Conservation (phyloP, 1,140 invertebrate genomes). For the Leptinotarsa defecta region DNA sequence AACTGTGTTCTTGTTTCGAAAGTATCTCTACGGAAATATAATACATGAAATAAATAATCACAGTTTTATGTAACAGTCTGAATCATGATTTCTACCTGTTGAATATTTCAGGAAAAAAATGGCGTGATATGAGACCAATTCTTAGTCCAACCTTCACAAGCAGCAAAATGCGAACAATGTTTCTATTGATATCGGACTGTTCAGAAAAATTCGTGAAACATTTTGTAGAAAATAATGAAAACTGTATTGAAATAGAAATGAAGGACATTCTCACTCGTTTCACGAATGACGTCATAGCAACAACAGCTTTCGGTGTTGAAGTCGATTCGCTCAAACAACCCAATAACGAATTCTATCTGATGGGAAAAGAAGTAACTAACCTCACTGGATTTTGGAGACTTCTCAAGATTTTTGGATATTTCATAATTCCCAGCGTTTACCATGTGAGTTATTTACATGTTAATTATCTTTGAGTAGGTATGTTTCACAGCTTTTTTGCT, state of each 20-base stretch:
- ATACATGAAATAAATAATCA: no score
- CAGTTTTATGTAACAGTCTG: no score
- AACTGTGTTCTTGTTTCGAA: no score
- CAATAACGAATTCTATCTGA: conserved; percentile 59
- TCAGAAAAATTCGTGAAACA: conserved; percentile 46
- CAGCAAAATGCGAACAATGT: conserved; percentile 54
- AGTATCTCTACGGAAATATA: no score
- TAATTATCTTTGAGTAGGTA: no score
- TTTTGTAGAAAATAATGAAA: conserved; percentile 38
- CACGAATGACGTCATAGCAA: conserved; percentile 64
- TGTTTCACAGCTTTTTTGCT: no score
- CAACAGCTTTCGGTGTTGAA: conserved; percentile 61
- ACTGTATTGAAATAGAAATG: conserved; percentile 39
- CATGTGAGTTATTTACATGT: no score
- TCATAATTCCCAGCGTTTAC: no score
- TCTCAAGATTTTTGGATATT: no score
- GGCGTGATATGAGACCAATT: conserved; percentile 53
- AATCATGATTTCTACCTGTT: no score
- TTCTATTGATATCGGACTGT: conserved; percentile 46
- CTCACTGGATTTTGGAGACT: conserved; percentile 44
- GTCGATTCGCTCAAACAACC: conserved; percentile 60
- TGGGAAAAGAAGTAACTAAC: conserved; percentile 43
- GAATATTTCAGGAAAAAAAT: conserved; percentile 47
- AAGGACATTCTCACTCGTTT: conserved; percentile 43
- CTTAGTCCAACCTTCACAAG: conserved; percentile 55